Evolutionary conservation across 2,113 vertebrate species (phyloP), one percentile per base, ranked within the genome.

Genomic region (sheep (Ovis aries)): DNA sequence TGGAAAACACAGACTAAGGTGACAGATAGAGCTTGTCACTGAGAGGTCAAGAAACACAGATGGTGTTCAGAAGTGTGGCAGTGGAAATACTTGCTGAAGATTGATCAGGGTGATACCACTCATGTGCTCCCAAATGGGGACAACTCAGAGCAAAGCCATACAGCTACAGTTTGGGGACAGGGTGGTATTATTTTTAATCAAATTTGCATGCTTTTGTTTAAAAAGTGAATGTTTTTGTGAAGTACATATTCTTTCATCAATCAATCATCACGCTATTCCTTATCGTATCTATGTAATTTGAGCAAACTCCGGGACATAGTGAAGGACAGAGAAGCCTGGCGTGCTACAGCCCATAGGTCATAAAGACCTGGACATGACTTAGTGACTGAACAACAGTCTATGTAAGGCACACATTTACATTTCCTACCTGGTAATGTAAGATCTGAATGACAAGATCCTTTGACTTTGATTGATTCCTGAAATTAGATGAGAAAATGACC

Each of bases 41-140:
- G 6, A 90, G 86, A 57, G n/a, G 74, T 92, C 88, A 96, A 57
- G 67, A 91, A 86, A 88, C 50, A 45, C 94, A 97, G 74, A 90
- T 60, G 40, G 88, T 84, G 4, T 95, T 93, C 29, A 57, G 77
- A 83, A 40, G 52, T 11, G 53, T 88, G 64, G 62, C 9, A 16
- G 40, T 94, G 84, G 25, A 95, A 83, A 80, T 87, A 15, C 17
- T 31, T 36, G 21, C 33, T 74, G 59, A 93, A 52, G n/a, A 86
- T 62, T 16, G 53, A 55, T 93, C 57, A 83, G 48, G 15, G 80
- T 60, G 91, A 27, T 33, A 33, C 48, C 45, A 96, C 57, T 78
- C 7, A 43, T 55, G 21, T 29, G 31, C 14, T 91, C 71, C 82
- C 80, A 95, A 74, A 89, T 25, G 55, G 23, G 27, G 33, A 59